Percentiles rank a stretch among this genome's conserved stretches.
phyloP scores from a whole-genome alignment of 53 echinoderm and acorn worm species.

The Mesocentrotus franciscanus region DNA sequence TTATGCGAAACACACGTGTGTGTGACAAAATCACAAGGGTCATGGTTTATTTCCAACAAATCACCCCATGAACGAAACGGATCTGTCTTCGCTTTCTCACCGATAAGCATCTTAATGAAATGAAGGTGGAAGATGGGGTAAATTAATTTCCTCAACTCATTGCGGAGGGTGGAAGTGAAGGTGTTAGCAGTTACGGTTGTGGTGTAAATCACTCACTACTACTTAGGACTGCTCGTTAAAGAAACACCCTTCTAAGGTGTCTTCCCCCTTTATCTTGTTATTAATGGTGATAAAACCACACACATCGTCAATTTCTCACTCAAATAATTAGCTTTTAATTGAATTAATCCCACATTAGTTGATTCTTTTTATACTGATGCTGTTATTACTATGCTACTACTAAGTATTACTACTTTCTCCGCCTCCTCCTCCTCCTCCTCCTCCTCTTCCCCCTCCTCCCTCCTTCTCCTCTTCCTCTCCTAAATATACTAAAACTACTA shows the following conservation, averaged over 20 bases:
- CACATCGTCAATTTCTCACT: background rate
- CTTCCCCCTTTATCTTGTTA: background rate
- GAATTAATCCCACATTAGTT: background rate
- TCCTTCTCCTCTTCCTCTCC: no score
- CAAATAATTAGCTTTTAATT: background rate
- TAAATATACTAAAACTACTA: no score
- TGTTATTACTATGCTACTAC: no score
- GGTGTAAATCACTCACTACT: conserved; percentile 13
- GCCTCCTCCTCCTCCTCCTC: no score
- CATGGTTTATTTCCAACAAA: background rate
- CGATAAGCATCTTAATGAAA: conserved; percentile 35
- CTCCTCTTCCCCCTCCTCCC: background rate
- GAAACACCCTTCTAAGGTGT: background rate
- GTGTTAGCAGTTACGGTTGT: conserved; percentile 21
- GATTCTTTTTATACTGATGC: background rate
- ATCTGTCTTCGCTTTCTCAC: conserved; percentile 49
- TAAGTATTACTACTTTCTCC: background rate
- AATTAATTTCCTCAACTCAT: conserved; percentile 47
- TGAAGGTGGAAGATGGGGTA: background rate
- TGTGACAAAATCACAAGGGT: background rate
- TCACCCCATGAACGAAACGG: background rate
- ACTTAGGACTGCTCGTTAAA: background rate
- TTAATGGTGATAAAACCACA: background rate
- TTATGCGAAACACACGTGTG: background rate
- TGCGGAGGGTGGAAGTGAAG: conserved; percentile 39